A percentile compares a stretch with the other conserved stretches of the same genome.
Conservation (phyloP, 2,888 invertebrate species). For the Cerceris rybyensis region DNA sequence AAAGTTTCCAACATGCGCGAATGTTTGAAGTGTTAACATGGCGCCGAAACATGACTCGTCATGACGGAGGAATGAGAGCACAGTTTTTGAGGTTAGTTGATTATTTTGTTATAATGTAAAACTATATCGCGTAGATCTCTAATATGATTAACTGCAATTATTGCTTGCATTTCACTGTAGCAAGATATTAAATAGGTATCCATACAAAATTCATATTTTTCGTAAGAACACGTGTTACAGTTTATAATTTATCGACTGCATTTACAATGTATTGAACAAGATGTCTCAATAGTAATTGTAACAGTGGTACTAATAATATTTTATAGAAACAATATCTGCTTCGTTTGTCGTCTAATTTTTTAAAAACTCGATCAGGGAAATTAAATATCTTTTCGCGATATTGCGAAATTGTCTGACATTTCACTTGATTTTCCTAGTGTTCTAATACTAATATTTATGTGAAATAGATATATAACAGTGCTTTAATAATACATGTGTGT, state of each 20-base stretch:
- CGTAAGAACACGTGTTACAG: conserved; percentile 43
- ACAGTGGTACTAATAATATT: conserved; percentile 13
- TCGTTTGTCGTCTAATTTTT: conserved; percentile 11
- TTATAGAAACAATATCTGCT: conserved; percentile 24
- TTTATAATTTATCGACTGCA: conserved; percentile 40
- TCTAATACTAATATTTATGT: conserved; percentile 7
- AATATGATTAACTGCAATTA: conserved; percentile 6
- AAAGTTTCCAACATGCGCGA: conserved; percentile 71
- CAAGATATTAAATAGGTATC: not conserved
- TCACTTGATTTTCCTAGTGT: not conserved
- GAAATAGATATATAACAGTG: conserved; percentile 2
- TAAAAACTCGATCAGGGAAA: not conserved
- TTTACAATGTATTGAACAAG: conserved; percentile 41
- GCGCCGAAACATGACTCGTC: conserved; percentile 77
- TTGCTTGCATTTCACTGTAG: not conserved
- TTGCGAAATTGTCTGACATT: conserved; percentile 10
- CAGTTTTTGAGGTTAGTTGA: conserved; percentile 75
- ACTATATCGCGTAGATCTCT: conserved; percentile 12
- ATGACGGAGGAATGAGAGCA: conserved; percentile 68
- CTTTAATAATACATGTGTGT: not conserved
- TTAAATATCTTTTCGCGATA: conserved; percentile 15
- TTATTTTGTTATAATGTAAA: conserved; percentile 49
- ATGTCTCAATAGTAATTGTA: conserved; percentile 30
- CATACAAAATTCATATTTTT: conserved; percentile 5
- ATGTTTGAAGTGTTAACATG: conserved; percentile 77